Evolutionary conservation across 1,140 invertebrate genomes (phyloP), one percentile per base, ranked within the genome.

Genomic region (Apis dorsata): DNA sequence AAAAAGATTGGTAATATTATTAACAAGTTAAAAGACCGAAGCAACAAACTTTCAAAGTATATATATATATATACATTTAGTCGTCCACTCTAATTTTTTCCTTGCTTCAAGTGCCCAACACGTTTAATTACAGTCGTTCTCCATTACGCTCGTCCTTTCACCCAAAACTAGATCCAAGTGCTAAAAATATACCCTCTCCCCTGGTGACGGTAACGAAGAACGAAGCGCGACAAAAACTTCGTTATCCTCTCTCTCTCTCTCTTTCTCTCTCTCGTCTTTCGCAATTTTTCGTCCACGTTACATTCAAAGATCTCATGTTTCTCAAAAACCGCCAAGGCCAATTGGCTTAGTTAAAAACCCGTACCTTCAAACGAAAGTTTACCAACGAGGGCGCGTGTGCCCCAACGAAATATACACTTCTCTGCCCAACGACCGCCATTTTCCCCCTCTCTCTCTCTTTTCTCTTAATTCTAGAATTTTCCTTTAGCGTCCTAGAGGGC

Each of bases 271-370:
- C 21, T n/a, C 19, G 12, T 51, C 49, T 53, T 53, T 49, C n/a
- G n/a, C 21, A 24, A 53, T 71, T 71, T 24, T 51, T n/a, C 69
- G 11, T 17, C 49, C 8, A 1, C 21, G 34, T n/a, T 12, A n/a
- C 21, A 49, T 19, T 51, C 34, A n/a, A n/a, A 51, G 51, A 44
- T 17, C 34, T 49, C 13, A 12, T 13, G 44, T 51, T 44, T 51
- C 44, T 28, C 44, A 70, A 51, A 44, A 70, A 70, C 44, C 21
- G 34, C 21, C 49, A 70, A 70, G 44, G 68, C 13, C 71, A 51
- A 73, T 73, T 73, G 53, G 71, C 49, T 34, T 73, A 55, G 71
- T 73, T 57, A 73, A 72, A 73, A 57, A 34, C 71, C 53, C 53
- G 19, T 11, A 17, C 70, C 1, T 7, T 72, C 51, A 19, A 51